Conservation (phyloP, 2,888 invertebrate genomes). For the Pyrrhosoma nymphula region DNA sequence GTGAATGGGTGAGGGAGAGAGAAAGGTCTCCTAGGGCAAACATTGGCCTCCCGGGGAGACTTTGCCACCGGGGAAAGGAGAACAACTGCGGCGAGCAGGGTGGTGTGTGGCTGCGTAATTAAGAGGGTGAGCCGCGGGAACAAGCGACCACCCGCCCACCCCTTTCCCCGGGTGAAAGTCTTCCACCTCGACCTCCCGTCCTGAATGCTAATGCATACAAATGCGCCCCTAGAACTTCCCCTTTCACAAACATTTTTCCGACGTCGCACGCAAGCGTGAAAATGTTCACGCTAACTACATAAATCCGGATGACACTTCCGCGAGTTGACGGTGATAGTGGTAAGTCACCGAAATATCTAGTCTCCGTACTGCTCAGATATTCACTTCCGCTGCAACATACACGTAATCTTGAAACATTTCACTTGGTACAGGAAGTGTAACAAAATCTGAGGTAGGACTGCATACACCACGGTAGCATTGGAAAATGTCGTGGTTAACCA, state of each 20-base stretch:
- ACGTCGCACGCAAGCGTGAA: background rate
- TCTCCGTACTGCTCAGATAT: background rate
- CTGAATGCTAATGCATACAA: conserved; percentile 36
- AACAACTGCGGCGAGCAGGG: background rate
- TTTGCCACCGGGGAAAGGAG: background rate
- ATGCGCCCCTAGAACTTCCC: background rate
- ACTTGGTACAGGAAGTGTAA: no score
- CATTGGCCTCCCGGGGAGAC: background rate
- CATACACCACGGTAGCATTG: no score
- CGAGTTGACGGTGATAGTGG: background rate
- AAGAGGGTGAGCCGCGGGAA: background rate
- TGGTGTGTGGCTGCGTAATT: background rate
- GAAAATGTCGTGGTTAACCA: no score
- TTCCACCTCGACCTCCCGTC: background rate
- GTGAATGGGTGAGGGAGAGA: background rate
- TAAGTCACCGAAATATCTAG: background rate
- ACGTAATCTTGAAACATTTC: background rate
- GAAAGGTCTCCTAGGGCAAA: background rate
- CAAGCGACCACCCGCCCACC: background rate
- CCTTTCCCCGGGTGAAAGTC: conserved; percentile 2
- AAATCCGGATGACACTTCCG: background rate
- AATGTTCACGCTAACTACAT: background rate
- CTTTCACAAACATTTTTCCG: background rate
- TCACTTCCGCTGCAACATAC: background rate
- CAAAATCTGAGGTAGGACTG: no score